Evolutionary conservation across 2,113 vertebrate species (phyloP), one percentile per base, ranked within the genome.

Genomic region (Hoplias malabaricus): DNA sequence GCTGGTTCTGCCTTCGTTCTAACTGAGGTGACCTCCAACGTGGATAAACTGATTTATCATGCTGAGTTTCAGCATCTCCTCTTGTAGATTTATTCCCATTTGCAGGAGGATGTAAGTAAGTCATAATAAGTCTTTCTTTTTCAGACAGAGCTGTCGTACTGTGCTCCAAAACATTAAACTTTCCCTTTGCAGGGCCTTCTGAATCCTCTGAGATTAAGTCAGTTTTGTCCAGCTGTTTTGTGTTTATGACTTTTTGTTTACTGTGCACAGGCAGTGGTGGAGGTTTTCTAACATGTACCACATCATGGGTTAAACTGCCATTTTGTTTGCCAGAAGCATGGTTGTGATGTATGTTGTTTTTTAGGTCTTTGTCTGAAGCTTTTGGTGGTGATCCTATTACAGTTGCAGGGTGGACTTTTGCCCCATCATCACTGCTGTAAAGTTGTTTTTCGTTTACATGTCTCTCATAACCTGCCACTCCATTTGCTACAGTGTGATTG

Each of bases 91-190:
- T 62, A 29, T 33, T 77, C 69, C 57, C 59, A 56, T 1, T 67
- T 23, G 1, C 27, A 56, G 61, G 13, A 50, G 19, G 69, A 65
- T 29, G 62, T 57, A 11, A 62, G 25, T 56, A 56, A 68, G 34
- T 63, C n/a, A 78, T n/a, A 3, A 27, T 61, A 4, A 14, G 2
- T n/a, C 21, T 25, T 65, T 36, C 66, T 46, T 77, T 48, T 23
- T 16, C 12, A 25, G 59, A n/a, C 1, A 10, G n/a, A 71, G 53
- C 50, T 36, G 59, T 16, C 29, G 27, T 57, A 11, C 29, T 46
- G n/a, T 65, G 36, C 2, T 70, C 73, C 38, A 82, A 29, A 13
- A 53, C 65, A 43, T 73, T 74, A 50, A 36, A 31, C 7, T 29
- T 34, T 29, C 12, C 1, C n/a, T 71, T 71, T 21, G 53, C 63